Percentiles rank a stretch among this genome's conserved stretches.
Conservation (phyloP, 2,113 vertebrate species). For the Macaca mulatta region DNA sequence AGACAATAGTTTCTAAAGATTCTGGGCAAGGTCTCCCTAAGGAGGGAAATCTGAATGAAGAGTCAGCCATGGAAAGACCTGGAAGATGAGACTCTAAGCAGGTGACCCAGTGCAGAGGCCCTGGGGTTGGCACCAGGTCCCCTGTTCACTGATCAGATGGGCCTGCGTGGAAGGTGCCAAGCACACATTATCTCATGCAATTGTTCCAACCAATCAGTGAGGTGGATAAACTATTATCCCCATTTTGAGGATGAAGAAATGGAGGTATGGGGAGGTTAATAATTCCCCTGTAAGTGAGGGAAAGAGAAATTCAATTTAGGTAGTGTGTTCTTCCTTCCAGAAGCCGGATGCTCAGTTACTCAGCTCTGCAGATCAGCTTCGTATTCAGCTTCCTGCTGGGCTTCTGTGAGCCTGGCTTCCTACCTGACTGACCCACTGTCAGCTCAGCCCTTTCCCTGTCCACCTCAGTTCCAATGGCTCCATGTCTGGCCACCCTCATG, state of each 20-base stretch:
- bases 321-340: neutral
- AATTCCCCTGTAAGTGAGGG: no score
- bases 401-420: accelerated
- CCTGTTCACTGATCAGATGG: accelerated
- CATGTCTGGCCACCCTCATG: neutral
- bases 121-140: accelerated
- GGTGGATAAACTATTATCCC: accelerated
- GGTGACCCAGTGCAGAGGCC: accelerated
- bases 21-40: neutral
- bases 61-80: neutral
- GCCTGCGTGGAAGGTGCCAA: accelerated
- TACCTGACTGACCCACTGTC: neutral
- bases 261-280: neutral
- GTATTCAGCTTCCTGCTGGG: neutral
- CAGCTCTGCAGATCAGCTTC: neutral
- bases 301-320: neutral
- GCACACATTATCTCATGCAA: accelerated
- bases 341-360: neutral
- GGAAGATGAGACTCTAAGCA: neutral
- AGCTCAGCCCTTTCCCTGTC: neutral
- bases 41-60: neutral
- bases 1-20: accelerated
- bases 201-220: neutral
- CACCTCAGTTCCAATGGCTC: neutral
- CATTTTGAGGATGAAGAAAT: neutral